Evolutionary conservation across 2,888 invertebrate genomes (phyloP).

Genomic region (Theodoxus fluviatilis): DNA sequence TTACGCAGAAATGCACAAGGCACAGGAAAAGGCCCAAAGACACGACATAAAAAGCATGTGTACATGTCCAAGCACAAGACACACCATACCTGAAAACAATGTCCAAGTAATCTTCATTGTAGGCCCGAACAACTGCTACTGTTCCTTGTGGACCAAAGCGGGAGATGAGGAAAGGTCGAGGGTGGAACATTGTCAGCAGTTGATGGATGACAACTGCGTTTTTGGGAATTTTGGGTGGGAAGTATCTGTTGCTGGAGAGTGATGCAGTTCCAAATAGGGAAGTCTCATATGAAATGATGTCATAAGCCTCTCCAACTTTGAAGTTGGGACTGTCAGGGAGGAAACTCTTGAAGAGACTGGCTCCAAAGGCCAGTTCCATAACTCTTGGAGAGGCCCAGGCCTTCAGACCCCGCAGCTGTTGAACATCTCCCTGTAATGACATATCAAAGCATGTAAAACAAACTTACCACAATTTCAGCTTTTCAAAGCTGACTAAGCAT

Average conservation of each 20-base stretch:
- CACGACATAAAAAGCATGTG: background rate
- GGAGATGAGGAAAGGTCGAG: slow-evolving; percentile 57
- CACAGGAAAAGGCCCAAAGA: background rate
- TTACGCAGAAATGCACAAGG: background rate
- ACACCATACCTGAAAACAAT: slow-evolving; percentile 58
- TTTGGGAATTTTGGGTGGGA: slow-evolving; percentile 47
- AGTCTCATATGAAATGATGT: slow-evolving; percentile 27
- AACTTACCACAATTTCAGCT: background rate
- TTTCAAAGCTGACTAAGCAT: too few species aligned
- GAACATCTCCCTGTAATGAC: too few species aligned
- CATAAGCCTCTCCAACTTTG: slow-evolving; percentile 30
- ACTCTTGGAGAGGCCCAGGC: too few species aligned
- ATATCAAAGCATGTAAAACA: background rate
- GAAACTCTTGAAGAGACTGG: too few species aligned
- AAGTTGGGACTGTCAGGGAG: too few species aligned
- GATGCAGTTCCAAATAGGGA: slow-evolving; percentile 25
- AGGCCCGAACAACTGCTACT: slow-evolving; percentile 54
- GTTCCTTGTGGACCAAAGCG: slow-evolving; percentile 60
- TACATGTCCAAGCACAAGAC: background rate
- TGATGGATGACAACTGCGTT: slow-evolving; percentile 49
- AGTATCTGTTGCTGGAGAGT: slow-evolving; percentile 52
- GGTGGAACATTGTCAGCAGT: slow-evolving; percentile 60
- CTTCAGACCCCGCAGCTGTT: too few species aligned
- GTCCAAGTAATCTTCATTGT: slow-evolving; percentile 53
- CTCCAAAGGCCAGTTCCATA: too few species aligned